phyloP scores from a whole-genome alignment of 2,113 vertebrate species.

The Heloderma charlesbogerti region DNA sequence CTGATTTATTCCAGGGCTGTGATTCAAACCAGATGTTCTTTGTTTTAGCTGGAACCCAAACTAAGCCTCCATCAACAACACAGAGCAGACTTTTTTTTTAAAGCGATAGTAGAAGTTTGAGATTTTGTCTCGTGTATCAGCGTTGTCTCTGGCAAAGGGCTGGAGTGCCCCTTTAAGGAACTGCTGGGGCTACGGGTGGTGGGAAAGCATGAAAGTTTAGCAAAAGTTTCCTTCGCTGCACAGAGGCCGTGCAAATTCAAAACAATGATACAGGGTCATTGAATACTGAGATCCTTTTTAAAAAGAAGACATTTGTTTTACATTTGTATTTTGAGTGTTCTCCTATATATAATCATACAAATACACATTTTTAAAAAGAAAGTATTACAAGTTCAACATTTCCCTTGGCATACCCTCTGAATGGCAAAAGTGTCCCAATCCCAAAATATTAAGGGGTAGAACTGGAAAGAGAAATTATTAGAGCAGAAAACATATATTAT shows the following conservation, averaged over 20 bases:
- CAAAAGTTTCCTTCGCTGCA: neutral
- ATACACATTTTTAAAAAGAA: too few relatives aligned
- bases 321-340: neutral
- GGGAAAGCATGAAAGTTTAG: neutral
- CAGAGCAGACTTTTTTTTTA: neutral
- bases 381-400: too few relatives aligned
- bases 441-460: neutral
- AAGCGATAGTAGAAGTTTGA: neutral
- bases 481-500: neutral
- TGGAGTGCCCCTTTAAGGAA: neutral
- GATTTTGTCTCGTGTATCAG: too few relatives aligned
- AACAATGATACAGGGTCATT: neutral
- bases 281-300: too few relatives aligned
- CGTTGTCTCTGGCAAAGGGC: neutral
- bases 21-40: slow-evolving; percentile 29
- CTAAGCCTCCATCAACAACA: neutral
- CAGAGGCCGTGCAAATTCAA: neutral
- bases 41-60: neutral
- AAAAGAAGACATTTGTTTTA: neutral
- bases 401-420: neutral
- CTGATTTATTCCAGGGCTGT: neutral
- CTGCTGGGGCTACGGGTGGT: too few relatives aligned
- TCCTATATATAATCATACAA: neutral
- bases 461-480: neutral
- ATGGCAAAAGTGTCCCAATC: neutral